phyloP scores from a whole-genome alignment of 2,888 invertebrate species.

The Melieria picta region DNA sequence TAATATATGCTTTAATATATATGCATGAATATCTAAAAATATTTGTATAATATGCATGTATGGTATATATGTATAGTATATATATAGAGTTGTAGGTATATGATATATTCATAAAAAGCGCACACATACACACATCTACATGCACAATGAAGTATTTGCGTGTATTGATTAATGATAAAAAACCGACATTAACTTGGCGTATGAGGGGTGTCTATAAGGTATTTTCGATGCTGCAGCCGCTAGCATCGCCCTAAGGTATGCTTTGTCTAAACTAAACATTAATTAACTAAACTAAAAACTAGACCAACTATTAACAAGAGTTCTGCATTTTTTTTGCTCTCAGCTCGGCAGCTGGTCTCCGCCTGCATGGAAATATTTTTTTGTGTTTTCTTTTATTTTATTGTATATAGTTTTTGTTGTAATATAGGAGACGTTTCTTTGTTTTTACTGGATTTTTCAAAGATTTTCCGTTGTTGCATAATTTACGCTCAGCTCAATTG shows the following conservation, averaged over 20 bases:
- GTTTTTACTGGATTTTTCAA: too few relatives aligned
- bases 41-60: not conserved
- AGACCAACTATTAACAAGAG: slow-evolving; percentile 37
- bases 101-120: not conserved
- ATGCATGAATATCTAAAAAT: not conserved
- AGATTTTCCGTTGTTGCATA: too few relatives aligned
- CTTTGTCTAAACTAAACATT: slow-evolving; percentile 18
- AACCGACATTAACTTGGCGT: too few relatives aligned
- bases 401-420: too few relatives aligned
- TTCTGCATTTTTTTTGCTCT: not conserved
- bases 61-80: slow-evolving; percentile 16
- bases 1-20: slow-evolving; percentile 16
- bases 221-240: too few relatives aligned
- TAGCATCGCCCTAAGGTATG: not conserved
- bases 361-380: too few relatives aligned
- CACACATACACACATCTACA: not conserved
- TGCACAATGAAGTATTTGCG: not conserved
- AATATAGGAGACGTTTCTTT: too few relatives aligned
- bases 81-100: slow-evolving; percentile 12
- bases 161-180: not conserved
- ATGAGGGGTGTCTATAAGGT: too few relatives aligned
- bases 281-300: slow-evolving; percentile 34
- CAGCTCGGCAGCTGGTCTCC: not conserved
- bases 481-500: too few relatives aligned
- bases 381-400: not conserved